phyloP scores from a whole-genome alignment of 1,140 invertebrate species.

The Drosophila eugracilis region DNA sequence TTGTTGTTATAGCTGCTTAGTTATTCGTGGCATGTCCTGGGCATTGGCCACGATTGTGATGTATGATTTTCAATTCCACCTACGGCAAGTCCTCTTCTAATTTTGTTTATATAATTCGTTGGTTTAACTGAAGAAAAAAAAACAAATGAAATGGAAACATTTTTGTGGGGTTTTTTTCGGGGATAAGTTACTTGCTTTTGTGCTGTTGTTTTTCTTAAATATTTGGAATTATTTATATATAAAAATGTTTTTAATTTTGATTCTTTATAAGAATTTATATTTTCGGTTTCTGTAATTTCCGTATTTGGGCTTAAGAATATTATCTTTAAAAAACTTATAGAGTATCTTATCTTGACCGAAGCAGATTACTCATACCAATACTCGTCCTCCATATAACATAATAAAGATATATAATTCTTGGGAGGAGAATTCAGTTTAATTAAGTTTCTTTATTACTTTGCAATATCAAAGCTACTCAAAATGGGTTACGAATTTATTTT shows the following conservation, averaged over 20 bases:
- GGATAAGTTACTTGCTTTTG: constrained; percentile 1
- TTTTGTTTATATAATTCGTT: constrained; percentile 36
- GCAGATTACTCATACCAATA: neutral
- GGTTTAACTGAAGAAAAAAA: neutral
- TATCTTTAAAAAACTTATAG: neutral
- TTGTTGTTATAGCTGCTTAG: constrained; percentile 50
- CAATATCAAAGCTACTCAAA: no score
- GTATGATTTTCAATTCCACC: constrained; percentile 75
- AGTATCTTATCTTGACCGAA: neutral
- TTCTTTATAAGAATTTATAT: no score
- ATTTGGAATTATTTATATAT: neutral
- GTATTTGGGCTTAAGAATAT: no score
- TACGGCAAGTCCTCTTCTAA: constrained; percentile 36
- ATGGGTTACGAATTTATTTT: neutral
- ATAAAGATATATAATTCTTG: no score
- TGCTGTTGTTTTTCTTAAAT: neutral
- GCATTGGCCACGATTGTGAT: constrained; percentile 67
- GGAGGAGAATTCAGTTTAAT: no score
- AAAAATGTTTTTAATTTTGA: no score
- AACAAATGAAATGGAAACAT: neutral
- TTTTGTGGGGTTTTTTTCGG: constrained; percentile 7
- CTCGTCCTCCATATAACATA: no score
- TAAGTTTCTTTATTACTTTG: no score
- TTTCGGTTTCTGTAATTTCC: no score
- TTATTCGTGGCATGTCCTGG: constrained; percentile 67